phyloP scores from a whole-genome alignment of 2,113 vertebrate species.

The Clarias batrachus region DNA sequence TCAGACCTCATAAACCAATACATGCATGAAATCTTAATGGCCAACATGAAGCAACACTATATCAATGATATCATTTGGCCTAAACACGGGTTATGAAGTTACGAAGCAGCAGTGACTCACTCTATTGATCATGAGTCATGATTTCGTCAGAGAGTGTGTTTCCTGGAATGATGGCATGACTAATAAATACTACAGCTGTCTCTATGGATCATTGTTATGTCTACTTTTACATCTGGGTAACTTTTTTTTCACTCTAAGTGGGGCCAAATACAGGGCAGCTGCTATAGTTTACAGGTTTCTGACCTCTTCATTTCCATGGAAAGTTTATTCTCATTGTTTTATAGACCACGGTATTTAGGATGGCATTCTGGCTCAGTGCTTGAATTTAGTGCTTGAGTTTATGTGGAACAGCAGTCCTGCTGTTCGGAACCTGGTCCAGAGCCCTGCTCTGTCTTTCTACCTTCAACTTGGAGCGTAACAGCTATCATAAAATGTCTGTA shows the following conservation, averaged over 20 bases:
- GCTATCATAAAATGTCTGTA: neutral
- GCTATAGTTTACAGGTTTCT: slow-evolving; percentile 37
- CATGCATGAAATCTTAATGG: neutral
- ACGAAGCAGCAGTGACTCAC: neutral
- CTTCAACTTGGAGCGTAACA: neutral
- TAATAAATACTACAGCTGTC: neutral
- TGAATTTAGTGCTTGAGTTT: slow-evolving; percentile 40
- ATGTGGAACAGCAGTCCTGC: slow-evolving; percentile 35
- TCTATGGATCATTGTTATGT: neutral
- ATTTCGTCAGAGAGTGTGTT: neutral
- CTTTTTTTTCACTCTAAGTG: neutral
- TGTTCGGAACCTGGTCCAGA: slow-evolving; percentile 36
- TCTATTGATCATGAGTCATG: neutral
- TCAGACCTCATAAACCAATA: neutral
- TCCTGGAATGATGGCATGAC: slow-evolving; percentile 5
- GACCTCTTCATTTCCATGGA: slow-evolving; percentile 26
- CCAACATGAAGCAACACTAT: neutral
- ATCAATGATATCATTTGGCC: neutral
- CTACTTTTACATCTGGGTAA: neutral
- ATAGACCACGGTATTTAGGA: slow-evolving; percentile 25
- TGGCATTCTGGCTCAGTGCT: slow-evolving; percentile 18
- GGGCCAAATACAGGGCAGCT: neutral
- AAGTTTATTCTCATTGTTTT: slow-evolving; percentile 37
- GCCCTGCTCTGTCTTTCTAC: neutral
- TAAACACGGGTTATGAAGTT: neutral